Base-by-base conservation (phyloP, 2,113 vertebrate species). In the Tupaia tana region DNA sequence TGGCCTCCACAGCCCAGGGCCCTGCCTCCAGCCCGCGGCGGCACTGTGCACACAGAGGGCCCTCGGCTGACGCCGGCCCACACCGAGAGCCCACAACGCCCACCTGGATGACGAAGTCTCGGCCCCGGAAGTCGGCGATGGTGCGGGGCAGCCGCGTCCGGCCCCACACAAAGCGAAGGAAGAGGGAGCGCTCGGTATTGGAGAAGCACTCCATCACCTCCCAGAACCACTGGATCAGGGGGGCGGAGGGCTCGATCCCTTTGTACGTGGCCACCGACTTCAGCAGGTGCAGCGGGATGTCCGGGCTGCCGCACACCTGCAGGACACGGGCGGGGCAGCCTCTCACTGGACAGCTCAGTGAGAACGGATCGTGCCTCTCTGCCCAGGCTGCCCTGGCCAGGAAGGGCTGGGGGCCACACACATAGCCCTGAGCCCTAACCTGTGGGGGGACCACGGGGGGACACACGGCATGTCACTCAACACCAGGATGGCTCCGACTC, bases 141-240 rank as follows among this genome's bases (percentile, higher is more conserved):
- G 99, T 99, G 97, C 99, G 98, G n/a, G 99, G 99, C 90, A 99
- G 98, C 34, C 99, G 99, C 0, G 99, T 99, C 79, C 99, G 99
- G 61, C 99, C 99, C 99, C 99, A 99, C 77, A 99, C 99, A 9
- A 99, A 99, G 83, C 99, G 98, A 74, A 99, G 99, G 97, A 99
- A 99, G 11, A 99, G 99, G 6, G 99, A 99, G 31, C 99, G 98
- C 96, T 99, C 99, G 0, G 99, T 99, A 96, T 99, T 99, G 96
- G 99, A 99, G 98, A 99, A 99, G 43, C 99, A 99, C 96, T 99
- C 99, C 99, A 99, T 99, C 96, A 99, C 99, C 6, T 99, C 99
- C 99, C 99, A 99, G 98, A 99, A 99, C 99, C 99, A 99, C 98
- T 99, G 99, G 88, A 99, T 99, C 93, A 99, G 98, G 7, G 99